Evolutionary conservation across 2,113 vertebrate species (phyloP).

Genomic region (Psilopsiagon aymara): DNA sequence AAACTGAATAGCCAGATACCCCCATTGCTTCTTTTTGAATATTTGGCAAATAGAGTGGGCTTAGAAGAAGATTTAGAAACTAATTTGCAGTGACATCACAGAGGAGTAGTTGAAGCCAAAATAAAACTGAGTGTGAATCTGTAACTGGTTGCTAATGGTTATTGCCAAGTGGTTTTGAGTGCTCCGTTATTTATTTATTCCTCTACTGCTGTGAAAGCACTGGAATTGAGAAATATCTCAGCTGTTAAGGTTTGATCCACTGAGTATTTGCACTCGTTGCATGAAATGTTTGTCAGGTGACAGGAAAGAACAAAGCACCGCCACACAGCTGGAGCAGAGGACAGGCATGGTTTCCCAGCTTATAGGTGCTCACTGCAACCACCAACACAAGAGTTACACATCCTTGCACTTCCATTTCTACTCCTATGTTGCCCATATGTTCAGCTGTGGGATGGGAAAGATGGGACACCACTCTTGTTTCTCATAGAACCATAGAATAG

Average conservation of each 20-base stretch:
- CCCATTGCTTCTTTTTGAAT: neutral
- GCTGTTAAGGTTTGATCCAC: neutral
- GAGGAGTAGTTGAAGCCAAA: neutral
- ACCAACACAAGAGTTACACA: accelerated
- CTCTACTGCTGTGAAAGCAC: neutral
- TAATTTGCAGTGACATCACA: neutral
- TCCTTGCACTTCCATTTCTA: neutral
- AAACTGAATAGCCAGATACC: neutral
- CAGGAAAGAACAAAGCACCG: neutral
- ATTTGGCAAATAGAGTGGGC: neutral
- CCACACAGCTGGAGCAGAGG: neutral
- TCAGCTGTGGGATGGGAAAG: neutral
- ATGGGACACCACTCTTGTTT: neutral
- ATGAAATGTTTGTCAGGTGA: neutral
- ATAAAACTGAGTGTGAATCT: neutral
- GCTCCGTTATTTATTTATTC: neutral
- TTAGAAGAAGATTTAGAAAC: slow-evolving; percentile 9
- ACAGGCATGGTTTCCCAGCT: neutral
- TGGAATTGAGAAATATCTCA: neutral
- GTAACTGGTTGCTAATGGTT: neutral
- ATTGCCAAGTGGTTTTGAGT: neutral
- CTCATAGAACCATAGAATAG: no score
- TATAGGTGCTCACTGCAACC: neutral
- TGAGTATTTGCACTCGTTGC: neutral
- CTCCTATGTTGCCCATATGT: accelerated